Percentiles rank a stretch among this genome's conserved stretches.
Conservation (phyloP, 2,888 invertebrate species). For the Clistopyga incitator region DNA sequence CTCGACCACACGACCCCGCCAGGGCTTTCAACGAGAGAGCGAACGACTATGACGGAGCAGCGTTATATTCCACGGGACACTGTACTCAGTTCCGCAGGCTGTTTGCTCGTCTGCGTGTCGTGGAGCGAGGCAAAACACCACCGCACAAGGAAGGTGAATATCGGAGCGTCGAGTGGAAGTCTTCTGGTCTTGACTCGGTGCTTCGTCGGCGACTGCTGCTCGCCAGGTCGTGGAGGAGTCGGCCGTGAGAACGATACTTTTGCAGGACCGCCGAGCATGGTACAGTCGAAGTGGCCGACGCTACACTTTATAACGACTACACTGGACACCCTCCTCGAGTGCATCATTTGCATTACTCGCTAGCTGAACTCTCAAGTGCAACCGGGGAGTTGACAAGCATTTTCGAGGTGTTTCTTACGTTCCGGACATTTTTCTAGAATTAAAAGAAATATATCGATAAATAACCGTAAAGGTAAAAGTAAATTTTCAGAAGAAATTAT, state of each 20-base stretch:
- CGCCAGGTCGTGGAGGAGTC: slow-evolving; percentile 17
- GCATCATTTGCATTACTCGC: neutral
- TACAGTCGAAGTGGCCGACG: neutral
- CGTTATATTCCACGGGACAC: slow-evolving; percentile 1
- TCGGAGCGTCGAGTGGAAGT: slow-evolving; percentile 20
- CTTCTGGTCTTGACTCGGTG: neutral
- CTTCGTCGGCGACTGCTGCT: slow-evolving; percentile 28
- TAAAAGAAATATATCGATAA: no score
- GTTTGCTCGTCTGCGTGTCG: slow-evolving; percentile 20
- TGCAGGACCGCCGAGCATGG: slow-evolving; percentile 22
- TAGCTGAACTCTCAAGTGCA: slow-evolving; percentile 28
- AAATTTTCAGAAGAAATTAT: no score
- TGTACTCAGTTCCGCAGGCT: slow-evolving; percentile 8
- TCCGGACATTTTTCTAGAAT: no score
- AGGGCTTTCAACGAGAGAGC: slow-evolving; percentile 46
- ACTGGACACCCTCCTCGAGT: neutral
- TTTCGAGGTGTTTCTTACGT: neutral
- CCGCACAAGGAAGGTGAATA: slow-evolving; percentile 6
- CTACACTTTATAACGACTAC: neutral
- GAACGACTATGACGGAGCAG: slow-evolving; percentile 45
- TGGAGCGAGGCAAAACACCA: slow-evolving; percentile 26
- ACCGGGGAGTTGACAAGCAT: neutral
- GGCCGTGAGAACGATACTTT: slow-evolving; percentile 58
- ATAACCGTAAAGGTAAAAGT: no score
- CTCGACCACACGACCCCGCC: slow-evolving; percentile 18